Evolutionary conservation across 1,140 invertebrate species (phyloP).

Genomic region (Listronotus oregonensis): DNA sequence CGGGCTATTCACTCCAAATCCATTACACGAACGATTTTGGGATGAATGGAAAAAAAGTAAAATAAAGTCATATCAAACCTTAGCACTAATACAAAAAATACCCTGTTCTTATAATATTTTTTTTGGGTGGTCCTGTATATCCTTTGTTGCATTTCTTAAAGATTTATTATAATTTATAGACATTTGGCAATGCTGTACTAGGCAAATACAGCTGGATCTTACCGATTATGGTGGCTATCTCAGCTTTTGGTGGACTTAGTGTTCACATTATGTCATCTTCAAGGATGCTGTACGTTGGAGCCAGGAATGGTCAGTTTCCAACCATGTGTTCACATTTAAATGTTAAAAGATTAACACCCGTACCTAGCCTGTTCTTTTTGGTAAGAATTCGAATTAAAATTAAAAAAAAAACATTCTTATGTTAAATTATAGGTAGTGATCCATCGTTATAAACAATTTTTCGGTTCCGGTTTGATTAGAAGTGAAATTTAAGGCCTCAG

Average conservation of each 20-base stretch:
- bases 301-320: constrained; percentile 88
- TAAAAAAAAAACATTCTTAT: background rate
- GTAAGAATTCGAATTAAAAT: constrained; percentile 69
- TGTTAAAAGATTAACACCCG: constrained; percentile 78
- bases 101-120: too few species aligned
- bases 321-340: constrained; percentile 83
- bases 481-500: too few species aligned
- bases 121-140: too few species aligned
- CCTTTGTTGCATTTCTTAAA: too few species aligned
- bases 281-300: constrained; percentile 89
- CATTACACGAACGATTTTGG: too few species aligned
- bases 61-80: too few species aligned
- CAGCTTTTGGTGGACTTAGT: constrained; percentile 83
- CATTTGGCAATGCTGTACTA: constrained; percentile 77
- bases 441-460: too few species aligned
- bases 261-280: constrained; percentile 91
- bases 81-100: too few species aligned
- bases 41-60: too few species aligned
- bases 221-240: constrained; percentile 83
- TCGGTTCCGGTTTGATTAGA: too few species aligned
- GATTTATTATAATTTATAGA: constrained; percentile 60
- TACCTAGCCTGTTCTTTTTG: constrained; percentile 83
- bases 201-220: constrained; percentile 78
- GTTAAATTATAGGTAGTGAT: too few species aligned
- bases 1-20: too few species aligned